Base-by-base conservation (phyloP, 2,888 invertebrate species). In the Netelia inedita region DNA sequence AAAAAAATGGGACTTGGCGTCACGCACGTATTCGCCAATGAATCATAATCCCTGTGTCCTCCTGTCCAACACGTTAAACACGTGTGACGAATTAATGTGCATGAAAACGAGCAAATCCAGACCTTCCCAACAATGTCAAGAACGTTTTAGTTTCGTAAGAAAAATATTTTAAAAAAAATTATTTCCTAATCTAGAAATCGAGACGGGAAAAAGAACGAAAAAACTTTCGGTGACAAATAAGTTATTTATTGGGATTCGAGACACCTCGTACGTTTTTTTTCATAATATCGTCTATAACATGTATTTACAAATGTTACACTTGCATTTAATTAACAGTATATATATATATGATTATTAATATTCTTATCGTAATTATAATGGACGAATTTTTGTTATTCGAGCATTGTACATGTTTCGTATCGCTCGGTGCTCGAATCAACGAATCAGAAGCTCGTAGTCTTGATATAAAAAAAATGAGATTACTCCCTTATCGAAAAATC, bases 261-360 rank as follows among this genome's bases (percentile, higher is more conserved):
- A 41, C 73, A 81, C 78, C 78, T 74, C 81, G 66, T 63, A 68
- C 63, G 43, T 21, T 81, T 63, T 21, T 81, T 63, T 35, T 81
- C 6, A 85, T 74, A 85, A 72, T 63, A 53, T 19, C 11, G 14
- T 53, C 28, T 82, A 82, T 69, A 21, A 21, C 71, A 79, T 71
- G 41, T 85, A 85, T 85, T 85, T 85, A 85, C 85, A 85, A 74
- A 85, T 82, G 85, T 85, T 82, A 85, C 82, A 79, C 69, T 82
- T 82, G 85, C 65, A 66, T 74, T 78, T 10, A 50, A 68, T 83
- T 73, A 78, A 76, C 57, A 55, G 35, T 79, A 71, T 43, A 79
- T 72, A 71, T 43, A 79, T 72, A 66, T 74, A 74, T n/a, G n/a
- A 16, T 8, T 50, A 50, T 63, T 74, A 66, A 74, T 75, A 66